Percentiles rank a stretch among this genome's conserved stretches.
These are phyloP conservation scores for Muscicapa adusta DNA, from an alignment of 2,113 vertebrate genomes.

Conservation along the genomic window DNA sequence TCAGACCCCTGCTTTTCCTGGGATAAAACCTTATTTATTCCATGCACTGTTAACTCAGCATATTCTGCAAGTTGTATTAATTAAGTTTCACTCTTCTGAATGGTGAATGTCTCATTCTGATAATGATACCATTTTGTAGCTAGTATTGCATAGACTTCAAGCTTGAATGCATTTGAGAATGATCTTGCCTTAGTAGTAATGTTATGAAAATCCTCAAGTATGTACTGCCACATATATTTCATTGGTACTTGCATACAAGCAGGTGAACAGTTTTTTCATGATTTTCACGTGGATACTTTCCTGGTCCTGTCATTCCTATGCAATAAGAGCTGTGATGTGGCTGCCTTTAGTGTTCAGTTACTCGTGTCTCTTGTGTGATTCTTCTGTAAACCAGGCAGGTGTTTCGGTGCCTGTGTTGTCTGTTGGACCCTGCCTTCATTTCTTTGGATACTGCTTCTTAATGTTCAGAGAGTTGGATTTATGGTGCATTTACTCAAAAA, in stretches of 20 bases:
- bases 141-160: not conserved
- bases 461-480: constrained; percentile 57
- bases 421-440: constrained; percentile 14
- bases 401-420: not conserved
- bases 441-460: constrained; percentile 55
- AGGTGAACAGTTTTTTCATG: not conserved
- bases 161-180: not conserved
- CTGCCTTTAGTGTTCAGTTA: not conserved
- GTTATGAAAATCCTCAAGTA: not conserved
- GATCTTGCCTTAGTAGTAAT: not conserved
- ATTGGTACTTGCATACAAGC: not conserved
- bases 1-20: not conserved
- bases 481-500: constrained; percentile 13
- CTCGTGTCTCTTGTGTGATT: not conserved
- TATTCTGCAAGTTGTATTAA: not conserved
- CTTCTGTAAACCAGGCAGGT: not conserved
- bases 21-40: not conserved
- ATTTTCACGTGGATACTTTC: not conserved
- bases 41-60: constrained; percentile 19
- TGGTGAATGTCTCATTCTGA: not conserved
- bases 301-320: not conserved
- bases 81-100: not conserved
- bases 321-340: not conserved
- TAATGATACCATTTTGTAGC: not conserved
- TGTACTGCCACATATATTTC: not conserved